Evolutionary conservation across 2,797 vertebrate species (phyloP).

Genomic region (Iguana delicatissima): DNA sequence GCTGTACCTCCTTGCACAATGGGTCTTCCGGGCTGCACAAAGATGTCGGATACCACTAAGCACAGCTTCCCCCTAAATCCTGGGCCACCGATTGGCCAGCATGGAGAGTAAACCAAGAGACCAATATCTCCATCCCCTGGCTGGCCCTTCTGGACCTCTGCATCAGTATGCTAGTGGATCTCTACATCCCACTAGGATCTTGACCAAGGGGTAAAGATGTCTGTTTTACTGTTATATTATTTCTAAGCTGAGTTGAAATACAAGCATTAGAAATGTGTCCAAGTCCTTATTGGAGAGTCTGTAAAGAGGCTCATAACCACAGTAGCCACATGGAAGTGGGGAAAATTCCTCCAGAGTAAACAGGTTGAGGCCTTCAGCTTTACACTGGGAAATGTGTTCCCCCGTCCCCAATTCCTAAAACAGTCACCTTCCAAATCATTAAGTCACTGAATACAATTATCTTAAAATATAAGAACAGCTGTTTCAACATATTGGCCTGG

Average conservation of each 20-base stretch:
- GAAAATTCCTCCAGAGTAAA: background rate
- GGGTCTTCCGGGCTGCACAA: too few relatives aligned
- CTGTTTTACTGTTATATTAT: background rate
- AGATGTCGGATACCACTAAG: too few relatives aligned
- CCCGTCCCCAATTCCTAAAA: background rate
- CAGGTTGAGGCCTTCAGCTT: background rate
- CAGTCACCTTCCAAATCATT: slow-evolving; percentile 37
- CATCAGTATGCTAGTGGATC: too few relatives aligned
- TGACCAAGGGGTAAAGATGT: too few relatives aligned
- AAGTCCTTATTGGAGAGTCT: background rate
- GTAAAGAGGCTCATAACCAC: too few relatives aligned
- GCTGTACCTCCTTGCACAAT: too few relatives aligned
- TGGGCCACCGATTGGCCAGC: too few relatives aligned
- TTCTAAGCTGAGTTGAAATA: background rate
- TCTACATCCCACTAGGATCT: too few relatives aligned
- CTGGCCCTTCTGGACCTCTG: too few relatives aligned
- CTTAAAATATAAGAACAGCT: slow-evolving; percentile 56
- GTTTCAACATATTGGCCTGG: slow-evolving; percentile 57
- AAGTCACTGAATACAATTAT: slow-evolving; percentile 34
- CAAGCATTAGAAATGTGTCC: background rate
- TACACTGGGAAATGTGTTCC: background rate
- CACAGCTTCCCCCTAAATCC: too few relatives aligned
- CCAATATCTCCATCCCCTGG: too few relatives aligned
- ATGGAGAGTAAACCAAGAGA: too few relatives aligned
- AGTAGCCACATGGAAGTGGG: background rate